Percentiles rank a stretch among this genome's conserved stretches.
phyloP scores from a whole-genome alignment of 2,113 vertebrate genomes.

The Nycticryphes semicollaris region DNA sequence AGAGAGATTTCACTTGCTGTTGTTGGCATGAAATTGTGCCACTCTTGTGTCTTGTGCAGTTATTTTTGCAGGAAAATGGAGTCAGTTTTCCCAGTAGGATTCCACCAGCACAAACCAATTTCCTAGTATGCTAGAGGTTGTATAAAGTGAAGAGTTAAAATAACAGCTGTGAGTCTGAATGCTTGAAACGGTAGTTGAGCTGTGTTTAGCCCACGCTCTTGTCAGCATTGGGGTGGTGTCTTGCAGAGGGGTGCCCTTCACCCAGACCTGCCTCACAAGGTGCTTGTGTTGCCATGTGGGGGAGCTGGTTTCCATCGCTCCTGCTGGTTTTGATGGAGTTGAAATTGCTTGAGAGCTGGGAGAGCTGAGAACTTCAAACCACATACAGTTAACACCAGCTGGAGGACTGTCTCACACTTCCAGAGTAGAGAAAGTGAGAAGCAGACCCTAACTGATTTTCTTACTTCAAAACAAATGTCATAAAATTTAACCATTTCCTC shows the following conservation, averaged over 20 bases:
- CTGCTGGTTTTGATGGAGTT: not conserved
- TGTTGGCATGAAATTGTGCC: not conserved
- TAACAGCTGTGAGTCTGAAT: not conserved
- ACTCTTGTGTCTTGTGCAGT: not conserved
- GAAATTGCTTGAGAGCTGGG: not conserved
- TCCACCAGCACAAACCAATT: not conserved
- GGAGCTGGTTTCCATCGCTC: not conserved
- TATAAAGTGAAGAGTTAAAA: not conserved
- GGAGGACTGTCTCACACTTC: not conserved
- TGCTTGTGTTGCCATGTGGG: rapidly evolving
- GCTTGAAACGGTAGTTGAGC: not conserved
- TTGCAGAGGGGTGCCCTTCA: not conserved
- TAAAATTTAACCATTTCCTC: not conserved
- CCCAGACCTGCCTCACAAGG: not conserved
- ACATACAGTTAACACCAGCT: not conserved
- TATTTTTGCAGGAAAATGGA: not conserved
- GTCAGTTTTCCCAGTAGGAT: not conserved
- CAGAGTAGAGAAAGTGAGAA: not conserved
- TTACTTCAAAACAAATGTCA: not conserved
- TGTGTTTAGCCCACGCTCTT: not conserved
- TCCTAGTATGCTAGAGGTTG: not conserved
- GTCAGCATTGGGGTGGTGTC: not conserved
- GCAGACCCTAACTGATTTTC: not conserved
- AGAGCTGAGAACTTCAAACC: not conserved
- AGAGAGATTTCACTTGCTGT: not conserved